Evolutionary conservation across 2,888 invertebrate genomes (phyloP).

Genomic region (Alviniconcha strummeri): DNA sequence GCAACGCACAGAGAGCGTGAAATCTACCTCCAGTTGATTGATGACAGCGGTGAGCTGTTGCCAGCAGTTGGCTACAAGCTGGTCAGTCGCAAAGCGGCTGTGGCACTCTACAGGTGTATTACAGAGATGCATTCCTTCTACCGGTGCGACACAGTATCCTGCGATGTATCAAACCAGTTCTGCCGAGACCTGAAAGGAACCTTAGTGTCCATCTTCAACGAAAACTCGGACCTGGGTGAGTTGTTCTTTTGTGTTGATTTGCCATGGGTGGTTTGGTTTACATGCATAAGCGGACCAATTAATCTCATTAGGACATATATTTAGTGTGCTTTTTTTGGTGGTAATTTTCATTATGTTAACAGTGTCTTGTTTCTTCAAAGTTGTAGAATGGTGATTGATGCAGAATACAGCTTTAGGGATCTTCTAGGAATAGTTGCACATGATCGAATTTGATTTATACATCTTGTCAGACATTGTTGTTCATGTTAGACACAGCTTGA

Average conservation of each 20-base stretch:
- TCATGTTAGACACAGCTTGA: too few species aligned
- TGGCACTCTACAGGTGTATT: slow-evolving; percentile 83
- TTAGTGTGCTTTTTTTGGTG: too few species aligned
- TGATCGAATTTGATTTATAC: too few species aligned
- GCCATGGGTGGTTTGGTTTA: too few species aligned
- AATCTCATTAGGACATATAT: too few species aligned
- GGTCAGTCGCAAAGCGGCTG: slow-evolving; percentile 87
- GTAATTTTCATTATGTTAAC: too few species aligned
- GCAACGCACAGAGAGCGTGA: slow-evolving; percentile 67
- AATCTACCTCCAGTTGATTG: slow-evolving; percentile 64
- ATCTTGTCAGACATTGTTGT: too few species aligned
- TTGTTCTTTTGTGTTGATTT: slow-evolving; percentile 5
- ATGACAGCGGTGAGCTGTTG: slow-evolving; percentile 73
- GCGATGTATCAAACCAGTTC: slow-evolving; percentile 90
- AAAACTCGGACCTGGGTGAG: slow-evolving; percentile 74
- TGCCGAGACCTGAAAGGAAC: slow-evolving; percentile 92
- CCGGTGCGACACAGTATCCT: slow-evolving; percentile 92
- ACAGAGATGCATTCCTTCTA: slow-evolving; percentile 95
- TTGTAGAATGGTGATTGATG: too few species aligned
- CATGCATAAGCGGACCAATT: too few species aligned
- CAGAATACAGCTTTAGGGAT: too few species aligned
- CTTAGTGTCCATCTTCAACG: slow-evolving; percentile 92
- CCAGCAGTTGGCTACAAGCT: slow-evolving; percentile 83
- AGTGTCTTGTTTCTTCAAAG: too few species aligned
- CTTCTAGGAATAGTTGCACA: too few species aligned